Conservation (phyloP, 2,888 invertebrate genomes). For the Idaea biselata region DNA sequence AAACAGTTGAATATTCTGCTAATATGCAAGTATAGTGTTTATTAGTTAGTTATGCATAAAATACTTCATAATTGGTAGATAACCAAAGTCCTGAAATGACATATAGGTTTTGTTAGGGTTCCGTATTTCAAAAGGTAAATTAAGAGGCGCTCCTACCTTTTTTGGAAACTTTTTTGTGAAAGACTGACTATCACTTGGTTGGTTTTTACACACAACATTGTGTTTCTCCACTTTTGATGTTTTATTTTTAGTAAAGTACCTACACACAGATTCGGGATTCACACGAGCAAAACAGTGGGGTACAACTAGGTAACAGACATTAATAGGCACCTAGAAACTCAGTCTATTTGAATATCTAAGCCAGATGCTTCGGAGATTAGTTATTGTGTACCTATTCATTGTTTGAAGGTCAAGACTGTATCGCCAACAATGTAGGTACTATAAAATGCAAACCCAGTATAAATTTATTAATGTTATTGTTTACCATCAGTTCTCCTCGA, state of each 20-base stretch:
- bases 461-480: background rate
- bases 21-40: background rate
- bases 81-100: too few species aligned
- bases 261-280: background rate
- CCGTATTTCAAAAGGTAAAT: too few species aligned
- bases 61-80: too few species aligned
- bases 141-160: too few species aligned
- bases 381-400: conserved; percentile 21
- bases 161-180: too few species aligned
- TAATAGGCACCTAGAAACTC: background rate
- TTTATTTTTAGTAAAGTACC: too few species aligned
- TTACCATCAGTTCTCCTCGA: too few species aligned
- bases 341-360: conserved; percentile 25
- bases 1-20: background rate
- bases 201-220: too few species aligned
- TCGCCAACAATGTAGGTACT: background rate
- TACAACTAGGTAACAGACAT: background rate
- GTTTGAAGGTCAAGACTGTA: conserved; percentile 26
- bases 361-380: conserved; percentile 29
- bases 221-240: too few species aligned
- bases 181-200: too few species aligned
- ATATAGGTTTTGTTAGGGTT: too few species aligned
- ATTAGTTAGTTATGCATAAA: too few species aligned
- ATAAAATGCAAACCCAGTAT: background rate
- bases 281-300: background rate